Evolutionary conservation across 2,113 vertebrate genomes (phyloP).

Genomic region (Pleuronectes platessa): DNA sequence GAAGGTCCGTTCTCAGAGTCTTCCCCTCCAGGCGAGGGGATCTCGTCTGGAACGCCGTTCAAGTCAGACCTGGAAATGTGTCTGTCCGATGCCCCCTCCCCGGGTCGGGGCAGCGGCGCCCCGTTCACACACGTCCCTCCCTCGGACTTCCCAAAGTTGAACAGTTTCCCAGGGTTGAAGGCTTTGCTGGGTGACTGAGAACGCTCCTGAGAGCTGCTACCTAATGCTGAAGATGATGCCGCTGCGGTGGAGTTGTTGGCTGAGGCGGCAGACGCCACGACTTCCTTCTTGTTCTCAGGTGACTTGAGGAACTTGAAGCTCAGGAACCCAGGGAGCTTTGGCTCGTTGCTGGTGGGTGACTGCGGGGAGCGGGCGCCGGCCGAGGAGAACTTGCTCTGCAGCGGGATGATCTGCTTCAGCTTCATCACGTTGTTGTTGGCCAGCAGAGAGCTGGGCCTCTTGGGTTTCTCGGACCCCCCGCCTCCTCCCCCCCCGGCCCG

Average conservation of each 20-base stretch:
- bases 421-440: constrained; percentile 98
- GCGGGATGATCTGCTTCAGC: constrained; percentile 96
- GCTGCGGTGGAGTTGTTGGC: constrained; percentile 13
- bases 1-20: constrained; percentile 77
- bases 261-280: constrained; percentile 34
- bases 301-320: constrained; percentile 97
- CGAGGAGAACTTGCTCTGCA: constrained; percentile 93
- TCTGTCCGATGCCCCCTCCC: constrained; percentile 71
- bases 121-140: constrained; percentile 87
- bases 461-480: constrained; percentile 87
- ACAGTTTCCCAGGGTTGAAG: constrained; percentile 94
- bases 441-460: constrained; percentile 92
- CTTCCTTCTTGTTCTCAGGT: constrained; percentile 90
- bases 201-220: constrained; percentile 83
- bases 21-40: constrained; percentile 78
- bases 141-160: constrained; percentile 91
- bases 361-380: constrained; percentile 86
- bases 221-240: constrained; percentile 67
- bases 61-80: constrained; percentile 82
- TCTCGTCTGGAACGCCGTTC: constrained; percentile 85
- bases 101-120: constrained; percentile 67
- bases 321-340: constrained; percentile 93
- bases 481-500: constrained; percentile 67
- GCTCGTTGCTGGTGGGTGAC: constrained; percentile 89
- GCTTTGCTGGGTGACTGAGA: constrained; percentile 95